Evolutionary conservation across 2,113 vertebrate genomes (phyloP).

Genomic region (Phodopus roborovskii): DNA sequence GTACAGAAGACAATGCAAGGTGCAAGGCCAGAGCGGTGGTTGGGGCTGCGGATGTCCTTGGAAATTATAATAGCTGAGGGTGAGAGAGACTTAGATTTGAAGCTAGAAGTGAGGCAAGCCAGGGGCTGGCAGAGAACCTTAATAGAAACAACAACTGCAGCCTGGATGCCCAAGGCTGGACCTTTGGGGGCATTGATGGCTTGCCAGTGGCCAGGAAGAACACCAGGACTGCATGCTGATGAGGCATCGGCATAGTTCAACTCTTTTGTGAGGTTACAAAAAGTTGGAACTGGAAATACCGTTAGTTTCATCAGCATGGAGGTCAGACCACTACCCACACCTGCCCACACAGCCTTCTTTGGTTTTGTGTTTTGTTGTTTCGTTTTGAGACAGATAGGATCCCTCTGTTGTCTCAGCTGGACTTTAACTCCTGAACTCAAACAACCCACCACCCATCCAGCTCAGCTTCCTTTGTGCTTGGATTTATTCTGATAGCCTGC

Average conservation of each 20-base stretch:
- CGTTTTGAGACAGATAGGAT: not conserved
- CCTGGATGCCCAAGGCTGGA: not conserved
- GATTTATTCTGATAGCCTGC: too few relatives aligned
- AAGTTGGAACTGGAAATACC: not conserved
- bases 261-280: not conserved
- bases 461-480: not conserved
- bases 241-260: too few relatives aligned
- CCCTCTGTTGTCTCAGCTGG: not conserved
- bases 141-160: not conserved
- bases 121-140: not conserved
- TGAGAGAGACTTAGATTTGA: too few relatives aligned
- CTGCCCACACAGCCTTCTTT: not conserved
- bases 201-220: not conserved
- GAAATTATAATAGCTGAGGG: not conserved
- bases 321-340: not conserved
- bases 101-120: not conserved
- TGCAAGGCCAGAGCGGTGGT: not conserved
- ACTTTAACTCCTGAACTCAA: not conserved
- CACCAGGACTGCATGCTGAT: accelerated
- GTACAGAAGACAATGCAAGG: not conserved
- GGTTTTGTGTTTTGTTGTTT: not conserved
- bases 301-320: not conserved
- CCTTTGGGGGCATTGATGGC: not conserved
- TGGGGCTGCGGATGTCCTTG: too few relatives aligned
- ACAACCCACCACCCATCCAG: too few relatives aligned